Evolutionary conservation across 2,797 vertebrate species (phyloP), one percentile per base, ranked within the genome.

Genomic region (Synaphobranchus kaupii): DNA sequence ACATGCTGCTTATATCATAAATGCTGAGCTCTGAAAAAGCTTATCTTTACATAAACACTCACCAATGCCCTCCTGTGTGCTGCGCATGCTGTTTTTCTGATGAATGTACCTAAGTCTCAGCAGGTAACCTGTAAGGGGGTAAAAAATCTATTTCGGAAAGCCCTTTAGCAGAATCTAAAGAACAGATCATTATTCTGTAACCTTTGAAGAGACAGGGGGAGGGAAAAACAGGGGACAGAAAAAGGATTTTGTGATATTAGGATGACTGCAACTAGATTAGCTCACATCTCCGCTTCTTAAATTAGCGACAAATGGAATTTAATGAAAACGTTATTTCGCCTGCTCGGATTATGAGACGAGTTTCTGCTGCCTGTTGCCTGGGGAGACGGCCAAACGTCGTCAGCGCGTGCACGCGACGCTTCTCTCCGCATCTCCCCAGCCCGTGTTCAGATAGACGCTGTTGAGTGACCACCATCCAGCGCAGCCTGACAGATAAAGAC

Each of bases 161-260:
- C 73, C 73, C 73, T 78, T 78, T 22, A 78, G 73, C 73, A 22
- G 34, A 78, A 78, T 78, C 15, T 31, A 44, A 78, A 78, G 73
- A 78, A 39, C 31, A 44, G 73, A 78, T 78, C 73, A 78, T 78
- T 78, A 78, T 78, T 78, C 15, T 78, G 73, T 78, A 78, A 78
- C 73, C 73, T 78, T 78, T 78, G 73, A 78, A 78, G 73, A 78
- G 68, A n/a, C n/a, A 2, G 58, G 17, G 50, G 60, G 28, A 15
- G 66, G 66, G 31, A 13, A 3, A 4, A 20, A 39, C 73, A 78
- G 6, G 1, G 31, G 73, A 78, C 73, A 34, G 34, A 78, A 78
- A 78, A 44, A 44, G 73, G 73, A 78, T 44, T 78, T 78, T 15
- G 3, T 6, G 34, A 44, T 44, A 44, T 34, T 0, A 44, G 39